phyloP scores from a whole-genome alignment of 2,888 invertebrate species.

The Lampropteryx suffumata region DNA sequence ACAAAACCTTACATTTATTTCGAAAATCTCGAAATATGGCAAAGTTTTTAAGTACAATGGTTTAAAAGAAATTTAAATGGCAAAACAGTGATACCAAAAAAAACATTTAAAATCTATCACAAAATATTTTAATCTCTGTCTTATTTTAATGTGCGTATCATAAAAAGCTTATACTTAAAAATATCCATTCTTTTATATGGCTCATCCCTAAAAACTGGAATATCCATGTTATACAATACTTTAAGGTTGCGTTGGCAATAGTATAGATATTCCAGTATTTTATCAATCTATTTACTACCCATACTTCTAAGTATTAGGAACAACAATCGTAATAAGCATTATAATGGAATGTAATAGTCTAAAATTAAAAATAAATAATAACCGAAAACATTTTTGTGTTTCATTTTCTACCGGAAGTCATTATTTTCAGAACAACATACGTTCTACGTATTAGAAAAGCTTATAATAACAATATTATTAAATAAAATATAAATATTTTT shows the following conservation, averaged over 20 bases:
- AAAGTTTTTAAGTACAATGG: conserved; percentile 52
- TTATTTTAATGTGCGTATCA: conserved; percentile 37
- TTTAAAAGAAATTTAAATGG: neutral
- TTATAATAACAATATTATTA: conserved; percentile 71
- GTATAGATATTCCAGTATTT: conserved; percentile 18
- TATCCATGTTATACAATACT: too few species aligned
- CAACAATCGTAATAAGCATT: conserved; percentile 61
- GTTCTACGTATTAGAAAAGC: conserved; percentile 69
- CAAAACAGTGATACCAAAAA: neutral
- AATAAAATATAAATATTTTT: conserved; percentile 81
- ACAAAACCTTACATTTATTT: conserved; percentile 63
- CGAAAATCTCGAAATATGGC: conserved; percentile 69
- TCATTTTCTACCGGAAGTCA: conserved; percentile 24
- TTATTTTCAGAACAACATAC: conserved; percentile 50
- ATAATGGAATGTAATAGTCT: conserved; percentile 58
- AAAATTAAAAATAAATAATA: conserved; percentile 57
- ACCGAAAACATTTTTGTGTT: conserved; percentile 30
- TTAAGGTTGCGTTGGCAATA: too few species aligned
- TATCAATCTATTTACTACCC: conserved; percentile 42
- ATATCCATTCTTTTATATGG: conserved; percentile 36
- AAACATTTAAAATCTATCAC: conserved; percentile 2
- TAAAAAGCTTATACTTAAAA: conserved; percentile 43
- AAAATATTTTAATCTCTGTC: conserved; percentile 4
- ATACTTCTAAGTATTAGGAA: conserved; percentile 67
- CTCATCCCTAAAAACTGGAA: conserved; percentile 31